Evolutionary conservation across 2,113 vertebrate genomes (phyloP), one percentile per base, ranked within the genome.

Genomic region (Alces alces): DNA sequence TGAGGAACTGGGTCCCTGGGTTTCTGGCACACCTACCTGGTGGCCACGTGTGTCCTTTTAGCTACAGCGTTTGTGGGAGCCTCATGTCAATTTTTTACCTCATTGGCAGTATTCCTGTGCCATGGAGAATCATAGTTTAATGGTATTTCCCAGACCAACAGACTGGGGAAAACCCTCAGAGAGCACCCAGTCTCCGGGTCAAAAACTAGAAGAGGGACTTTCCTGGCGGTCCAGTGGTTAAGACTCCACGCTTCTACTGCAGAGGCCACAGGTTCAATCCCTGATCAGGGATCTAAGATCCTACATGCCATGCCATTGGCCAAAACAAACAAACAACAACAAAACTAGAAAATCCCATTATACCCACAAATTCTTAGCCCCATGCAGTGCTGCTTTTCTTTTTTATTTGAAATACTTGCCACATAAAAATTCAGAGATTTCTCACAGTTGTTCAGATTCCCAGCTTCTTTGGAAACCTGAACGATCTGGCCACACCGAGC

Each of bases 41-140:
- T 11, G 23, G 36, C 13, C 85, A 7, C 55, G 0, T 0, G 28
- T 0, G n/a, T 8, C 13, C 58, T 27, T 19, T 11, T 27, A 5
- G 9, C 12, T 1, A 52, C 23, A 23, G 30, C 6, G 0, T 27
- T 15, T 11, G 39, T 28, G 6, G 60, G 19, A 2, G 21, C 39
- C 15, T 60, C 30, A 45, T 3, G 0, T 0, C 1, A 14, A 17
- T 60, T 43, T 36, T 33, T n/a, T 10, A n/a, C 28, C 27, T 55
- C 79, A 13, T 0, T 28, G 61, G 39, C 45, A 25, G 80, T 60
- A 28, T 50, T 61, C 33, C 73, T 30, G 43, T 5, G 6, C 45
- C 89, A 16, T 7, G 30, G 33, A 84, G 58, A 82, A 50, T 45
- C 52, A 57, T 3, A 2, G 15, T 50, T 54, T 2, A 58, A 15